Conservation (phyloP, 2,888 invertebrate genomes). For the Epiblema foenella region DNA sequence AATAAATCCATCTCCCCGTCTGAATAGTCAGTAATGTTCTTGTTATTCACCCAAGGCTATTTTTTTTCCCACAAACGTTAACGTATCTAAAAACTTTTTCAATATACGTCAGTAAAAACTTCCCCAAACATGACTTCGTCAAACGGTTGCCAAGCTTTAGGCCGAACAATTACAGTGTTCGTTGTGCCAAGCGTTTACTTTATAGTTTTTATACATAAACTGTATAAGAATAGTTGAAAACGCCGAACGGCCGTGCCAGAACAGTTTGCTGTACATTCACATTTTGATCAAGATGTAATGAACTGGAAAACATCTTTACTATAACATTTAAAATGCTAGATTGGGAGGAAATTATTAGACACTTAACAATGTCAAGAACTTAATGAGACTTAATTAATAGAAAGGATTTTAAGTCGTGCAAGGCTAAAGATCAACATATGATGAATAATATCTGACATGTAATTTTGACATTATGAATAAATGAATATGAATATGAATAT, state of each 20-base stretch:
- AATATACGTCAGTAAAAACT: slow-evolving; percentile 33
- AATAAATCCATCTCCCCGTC: neutral
- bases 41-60: neutral
- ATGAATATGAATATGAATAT: no score
- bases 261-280: neutral
- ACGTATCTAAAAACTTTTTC: slow-evolving; percentile 39
- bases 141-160: slow-evolving; percentile 11
- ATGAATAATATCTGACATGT: no score
- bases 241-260: neutral
- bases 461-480: no score
- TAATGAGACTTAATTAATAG: neutral
- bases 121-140: slow-evolving; percentile 14
- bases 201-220: neutral
- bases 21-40: neutral
- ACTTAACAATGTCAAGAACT: neutral
- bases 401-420: no score
- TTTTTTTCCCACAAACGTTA: slow-evolving; percentile 11
- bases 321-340: neutral
- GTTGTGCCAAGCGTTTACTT: slow-evolving; percentile 19
- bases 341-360: no score
- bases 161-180: slow-evolving; percentile 9
- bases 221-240: neutral
- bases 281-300: neutral
- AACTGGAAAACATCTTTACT: neutral
- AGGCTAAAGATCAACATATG: no score